These are phyloP conservation scores for Dichetophora obliterata DNA, from an alignment of 2,888 invertebrate species.

Conservation along the genomic window DNA sequence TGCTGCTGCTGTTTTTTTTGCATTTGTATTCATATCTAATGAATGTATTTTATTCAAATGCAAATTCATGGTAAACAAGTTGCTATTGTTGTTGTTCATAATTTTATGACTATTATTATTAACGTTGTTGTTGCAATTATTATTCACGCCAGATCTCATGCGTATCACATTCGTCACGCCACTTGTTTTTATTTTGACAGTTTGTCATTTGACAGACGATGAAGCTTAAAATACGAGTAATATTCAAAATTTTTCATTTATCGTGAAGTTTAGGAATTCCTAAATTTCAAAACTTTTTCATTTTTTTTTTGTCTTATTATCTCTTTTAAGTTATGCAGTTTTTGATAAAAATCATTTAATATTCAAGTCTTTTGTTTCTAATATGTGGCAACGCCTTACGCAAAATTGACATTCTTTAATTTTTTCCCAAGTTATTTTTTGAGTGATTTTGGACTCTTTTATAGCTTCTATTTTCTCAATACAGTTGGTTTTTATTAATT, in stretches of 20 bases:
- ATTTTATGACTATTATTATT: background rate
- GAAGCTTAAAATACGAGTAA: background rate
- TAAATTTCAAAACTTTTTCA: background rate
- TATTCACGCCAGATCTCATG: conserved; percentile 26
- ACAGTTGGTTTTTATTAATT: background rate
- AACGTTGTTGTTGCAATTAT: background rate
- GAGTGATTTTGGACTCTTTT: too few relatives aligned
- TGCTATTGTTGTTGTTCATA: background rate
- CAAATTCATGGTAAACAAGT: conserved; percentile 13
- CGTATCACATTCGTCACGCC: conserved; percentile 26
- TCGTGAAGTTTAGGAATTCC: background rate
- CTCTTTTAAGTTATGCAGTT: background rate
- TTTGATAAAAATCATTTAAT: background rate
- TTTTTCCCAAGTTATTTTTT: too few relatives aligned
- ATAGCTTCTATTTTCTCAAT: background rate
- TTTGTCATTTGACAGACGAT: background rate
- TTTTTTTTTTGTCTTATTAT: background rate
- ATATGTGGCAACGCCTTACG: background rate
- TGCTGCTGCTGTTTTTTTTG: background rate
- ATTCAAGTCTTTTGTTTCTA: background rate
- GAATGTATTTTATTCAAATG: conserved; percentile 26
- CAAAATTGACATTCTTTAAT: too few relatives aligned
- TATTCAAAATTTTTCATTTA: background rate
- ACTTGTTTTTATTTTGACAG: conserved; percentile 8
- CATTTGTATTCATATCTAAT: conserved; percentile 4